A percentile compares a stretch with the other conserved stretches of the same genome.
phyloP scores from a whole-genome alignment of 2,888 invertebrate genomes.

The Dicranocentrus wangi region DNA sequence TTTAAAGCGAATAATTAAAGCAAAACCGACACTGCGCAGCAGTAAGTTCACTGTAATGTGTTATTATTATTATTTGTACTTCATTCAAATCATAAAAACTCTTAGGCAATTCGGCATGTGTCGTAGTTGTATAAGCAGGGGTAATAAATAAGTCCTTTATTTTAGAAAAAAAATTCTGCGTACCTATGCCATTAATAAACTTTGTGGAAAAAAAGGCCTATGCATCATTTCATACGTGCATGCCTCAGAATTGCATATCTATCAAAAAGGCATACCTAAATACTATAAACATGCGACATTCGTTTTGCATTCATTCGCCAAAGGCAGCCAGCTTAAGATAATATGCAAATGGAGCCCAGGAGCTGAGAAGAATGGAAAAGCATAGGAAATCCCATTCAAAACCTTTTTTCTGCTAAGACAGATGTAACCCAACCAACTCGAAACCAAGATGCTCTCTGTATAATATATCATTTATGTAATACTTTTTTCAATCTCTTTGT shows the following conservation, averaged over 20 bases:
- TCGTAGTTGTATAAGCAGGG: background rate
- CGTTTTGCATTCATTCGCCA: slow-evolving; percentile 16
- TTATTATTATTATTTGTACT: background rate
- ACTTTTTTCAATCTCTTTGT: too few relatives aligned
- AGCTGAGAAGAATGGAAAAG: too few relatives aligned
- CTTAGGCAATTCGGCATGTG: background rate
- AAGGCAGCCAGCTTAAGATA: background rate
- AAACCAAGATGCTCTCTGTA: too few relatives aligned
- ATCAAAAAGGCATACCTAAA: background rate
- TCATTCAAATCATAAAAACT: background rate
- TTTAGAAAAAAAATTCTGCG: too few relatives aligned
- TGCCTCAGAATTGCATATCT: too few relatives aligned
- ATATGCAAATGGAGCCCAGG: background rate
- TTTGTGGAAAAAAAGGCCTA: too few relatives aligned
- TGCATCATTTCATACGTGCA: too few relatives aligned
- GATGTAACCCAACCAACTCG: too few relatives aligned
- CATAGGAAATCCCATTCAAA: too few relatives aligned
- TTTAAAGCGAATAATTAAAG: slow-evolving; percentile 45
- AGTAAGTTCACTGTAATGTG: slow-evolving; percentile 1
- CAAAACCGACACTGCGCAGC: slow-evolving; percentile 39
- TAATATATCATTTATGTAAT: too few relatives aligned
- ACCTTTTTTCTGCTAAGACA: too few relatives aligned
- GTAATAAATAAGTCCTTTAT: background rate
- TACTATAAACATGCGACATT: background rate
- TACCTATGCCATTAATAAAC: too few relatives aligned